Evolutionary conservation across 2,113 vertebrate genomes (phyloP).

Genomic region (Ascaphus truei): DNA sequence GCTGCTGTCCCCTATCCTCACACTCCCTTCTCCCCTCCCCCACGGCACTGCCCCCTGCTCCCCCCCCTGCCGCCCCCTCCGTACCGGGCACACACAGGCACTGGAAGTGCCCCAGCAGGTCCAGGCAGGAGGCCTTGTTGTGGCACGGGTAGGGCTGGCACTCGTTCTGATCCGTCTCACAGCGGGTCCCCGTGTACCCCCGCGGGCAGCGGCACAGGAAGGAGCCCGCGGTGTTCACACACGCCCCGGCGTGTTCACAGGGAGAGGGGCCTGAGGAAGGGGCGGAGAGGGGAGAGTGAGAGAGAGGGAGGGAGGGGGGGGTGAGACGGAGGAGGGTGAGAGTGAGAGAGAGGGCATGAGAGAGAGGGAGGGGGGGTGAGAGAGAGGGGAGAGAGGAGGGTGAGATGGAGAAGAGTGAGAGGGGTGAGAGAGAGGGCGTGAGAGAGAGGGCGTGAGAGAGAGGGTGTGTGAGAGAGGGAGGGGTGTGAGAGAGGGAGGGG

Average conservation of each 20-base stretch:
- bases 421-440: too few relatives aligned
- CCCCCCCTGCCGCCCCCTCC: background rate
- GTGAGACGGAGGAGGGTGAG: background rate
- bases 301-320: too few relatives aligned
- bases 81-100: slow-evolving; percentile 57
- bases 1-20: too few relatives aligned
- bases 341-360: background rate
- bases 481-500: too few relatives aligned
- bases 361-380: background rate
- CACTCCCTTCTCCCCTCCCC: too few relatives aligned
- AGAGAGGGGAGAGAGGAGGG: too few relatives aligned
- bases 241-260: slow-evolving; percentile 54
- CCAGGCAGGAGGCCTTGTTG: slow-evolving; percentile 50
- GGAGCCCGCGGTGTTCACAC: slow-evolving; percentile 54
- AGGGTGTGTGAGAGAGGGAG: background rate
- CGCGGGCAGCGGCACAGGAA: slow-evolving; percentile 51
- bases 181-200: slow-evolving; percentile 56
- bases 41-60: too few relatives aligned
- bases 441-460: background rate
- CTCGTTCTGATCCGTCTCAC: slow-evolving; percentile 47
- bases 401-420: background rate
- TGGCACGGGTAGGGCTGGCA: slow-evolving; percentile 58
- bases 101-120: slow-evolving; percentile 48
- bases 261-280: slow-evolving; percentile 42
- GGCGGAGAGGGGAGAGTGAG: background rate